phyloP scores from a whole-genome alignment of 2,113 vertebrate species.

The Ceratotherium simum region DNA sequence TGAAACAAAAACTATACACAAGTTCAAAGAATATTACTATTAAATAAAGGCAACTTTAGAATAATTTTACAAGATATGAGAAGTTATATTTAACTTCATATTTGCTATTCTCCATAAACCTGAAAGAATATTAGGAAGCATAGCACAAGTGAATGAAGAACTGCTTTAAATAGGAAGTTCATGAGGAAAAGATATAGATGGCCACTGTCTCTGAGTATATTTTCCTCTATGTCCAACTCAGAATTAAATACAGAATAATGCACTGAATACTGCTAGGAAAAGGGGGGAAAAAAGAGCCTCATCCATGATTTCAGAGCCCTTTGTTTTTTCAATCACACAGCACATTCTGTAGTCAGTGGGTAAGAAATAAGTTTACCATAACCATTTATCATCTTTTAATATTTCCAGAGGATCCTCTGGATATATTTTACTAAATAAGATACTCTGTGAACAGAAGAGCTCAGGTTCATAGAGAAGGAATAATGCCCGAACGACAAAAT shows the following conservation, averaged over 20 bases:
- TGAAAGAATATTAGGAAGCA: background rate
- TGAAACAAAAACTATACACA: background rate
- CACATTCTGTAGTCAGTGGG: background rate
- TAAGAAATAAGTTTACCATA: background rate
- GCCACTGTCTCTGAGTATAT: background rate
- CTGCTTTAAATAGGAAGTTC: background rate
- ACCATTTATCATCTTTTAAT: background rate
- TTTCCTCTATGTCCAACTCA: background rate
- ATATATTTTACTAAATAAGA: background rate
- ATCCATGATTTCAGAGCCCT: background rate
- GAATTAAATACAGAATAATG: slow-evolving; percentile 15
- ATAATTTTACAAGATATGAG: background rate
- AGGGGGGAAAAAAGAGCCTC: background rate
- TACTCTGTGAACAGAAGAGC: background rate
- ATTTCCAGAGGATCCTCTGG: background rate
- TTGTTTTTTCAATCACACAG: background rate
- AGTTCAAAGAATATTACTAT: background rate
- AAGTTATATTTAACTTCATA: background rate
- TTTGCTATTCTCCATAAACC: background rate
- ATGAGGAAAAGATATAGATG: background rate
- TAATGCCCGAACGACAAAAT: background rate
- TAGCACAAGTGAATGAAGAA: background rate
- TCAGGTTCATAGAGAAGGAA: background rate
- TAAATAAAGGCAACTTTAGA: background rate
- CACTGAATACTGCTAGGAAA: background rate